phyloP scores from a whole-genome alignment of 2,888 invertebrate genomes.

The Drosophila rellima region DNA sequence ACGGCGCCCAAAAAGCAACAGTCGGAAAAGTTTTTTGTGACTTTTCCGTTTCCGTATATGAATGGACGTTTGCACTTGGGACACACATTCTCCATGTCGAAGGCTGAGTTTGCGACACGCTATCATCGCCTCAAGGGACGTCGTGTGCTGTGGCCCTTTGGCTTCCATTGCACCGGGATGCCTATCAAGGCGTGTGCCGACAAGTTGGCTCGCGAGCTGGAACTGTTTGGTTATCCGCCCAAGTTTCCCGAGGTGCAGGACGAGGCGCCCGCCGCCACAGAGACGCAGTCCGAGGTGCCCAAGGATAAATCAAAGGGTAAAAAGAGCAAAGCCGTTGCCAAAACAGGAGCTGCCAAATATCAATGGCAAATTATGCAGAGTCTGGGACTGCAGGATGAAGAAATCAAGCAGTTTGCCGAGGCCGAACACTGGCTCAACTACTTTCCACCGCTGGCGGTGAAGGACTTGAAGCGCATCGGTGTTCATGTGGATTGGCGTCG shows the following conservation, averaged over 20 bases:
- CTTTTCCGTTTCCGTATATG: constrained; percentile 99
- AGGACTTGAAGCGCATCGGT: constrained; percentile 95
- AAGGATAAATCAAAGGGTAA: constrained; percentile 97
- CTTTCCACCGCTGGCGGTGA: constrained; percentile 95
- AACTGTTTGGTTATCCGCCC: constrained; percentile 96
- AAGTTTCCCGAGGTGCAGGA: constrained; percentile 90
- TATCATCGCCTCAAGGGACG: constrained; percentile 97
- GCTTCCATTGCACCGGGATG: constrained; percentile 99
- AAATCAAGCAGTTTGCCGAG: constrained; percentile 96
- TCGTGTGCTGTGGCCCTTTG: constrained; percentile 97
- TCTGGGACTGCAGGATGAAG: constrained; percentile 95
- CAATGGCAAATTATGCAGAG: constrained; percentile 99
- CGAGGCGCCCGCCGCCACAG: constrained; percentile 83
- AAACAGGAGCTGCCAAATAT: constrained; percentile 94
- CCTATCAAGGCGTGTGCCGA: constrained; percentile 99
- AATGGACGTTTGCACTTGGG: constrained; percentile 99
- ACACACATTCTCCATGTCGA: constrained; percentile 98
- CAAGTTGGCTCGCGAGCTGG: constrained; percentile 97
- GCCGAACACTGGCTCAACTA: constrained; percentile 97
- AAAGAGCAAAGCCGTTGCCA: constrained; percentile 98
- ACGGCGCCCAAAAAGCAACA: constrained; percentile 86
- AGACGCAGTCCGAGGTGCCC: constrained; percentile 88
- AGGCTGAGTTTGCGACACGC: constrained; percentile 98
- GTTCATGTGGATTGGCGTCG: constrained; percentile 98
- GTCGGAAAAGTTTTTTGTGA: constrained; percentile 95